A percentile compares a stretch with the other conserved stretches of the same genome.
These are phyloP conservation scores for Lepus americanus DNA, from an alignment of 2,113 vertebrate genomes.

Conservation along the genomic window DNA sequence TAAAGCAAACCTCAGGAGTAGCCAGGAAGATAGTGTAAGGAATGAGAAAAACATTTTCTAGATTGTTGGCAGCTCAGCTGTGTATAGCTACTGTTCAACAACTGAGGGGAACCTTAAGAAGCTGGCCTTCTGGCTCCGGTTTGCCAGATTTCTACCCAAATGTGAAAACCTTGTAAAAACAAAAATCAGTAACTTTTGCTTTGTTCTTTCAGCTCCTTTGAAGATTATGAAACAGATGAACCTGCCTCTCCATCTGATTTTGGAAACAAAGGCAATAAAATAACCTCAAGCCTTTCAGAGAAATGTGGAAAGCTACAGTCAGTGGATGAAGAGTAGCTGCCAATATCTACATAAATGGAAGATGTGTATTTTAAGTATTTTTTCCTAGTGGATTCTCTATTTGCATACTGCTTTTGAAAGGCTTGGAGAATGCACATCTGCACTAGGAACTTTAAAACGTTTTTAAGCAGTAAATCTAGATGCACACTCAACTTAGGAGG, in stretches of 20 bases:
- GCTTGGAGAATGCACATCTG: constrained; percentile 84
- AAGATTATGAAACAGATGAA: constrained; percentile 97
- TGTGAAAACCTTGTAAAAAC: not conserved
- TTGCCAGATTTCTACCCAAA: constrained; percentile 29
- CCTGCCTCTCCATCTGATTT: constrained; percentile 92
- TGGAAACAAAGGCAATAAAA: constrained; percentile 94
- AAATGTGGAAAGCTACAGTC: constrained; percentile 80
- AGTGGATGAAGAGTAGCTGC: constrained; percentile 82
- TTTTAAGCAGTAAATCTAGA: constrained; percentile 89
- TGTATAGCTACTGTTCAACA: not conserved
- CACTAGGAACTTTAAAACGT: constrained; percentile 85
- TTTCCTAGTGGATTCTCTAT: constrained; percentile 85
- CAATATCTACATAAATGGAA: constrained; percentile 79
- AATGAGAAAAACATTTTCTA: constrained; percentile 2
- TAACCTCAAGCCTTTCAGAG: constrained; percentile 93
- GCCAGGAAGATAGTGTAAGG: not conserved
- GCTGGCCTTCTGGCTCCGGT: constrained; percentile 26
- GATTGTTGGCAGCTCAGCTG: not conserved
- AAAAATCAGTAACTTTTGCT: constrained; percentile 66
- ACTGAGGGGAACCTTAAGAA: not conserved
- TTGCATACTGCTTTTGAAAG: constrained; percentile 85
- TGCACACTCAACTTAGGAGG: constrained; percentile 79
- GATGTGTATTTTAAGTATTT: constrained; percentile 69
- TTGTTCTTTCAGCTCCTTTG: constrained; percentile 93
- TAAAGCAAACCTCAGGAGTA: constrained; percentile 10